These are phyloP conservation scores for Takifugu rubripes DNA, from an alignment of 2,797 vertebrate genomes.

Conservation along the genomic window DNA sequence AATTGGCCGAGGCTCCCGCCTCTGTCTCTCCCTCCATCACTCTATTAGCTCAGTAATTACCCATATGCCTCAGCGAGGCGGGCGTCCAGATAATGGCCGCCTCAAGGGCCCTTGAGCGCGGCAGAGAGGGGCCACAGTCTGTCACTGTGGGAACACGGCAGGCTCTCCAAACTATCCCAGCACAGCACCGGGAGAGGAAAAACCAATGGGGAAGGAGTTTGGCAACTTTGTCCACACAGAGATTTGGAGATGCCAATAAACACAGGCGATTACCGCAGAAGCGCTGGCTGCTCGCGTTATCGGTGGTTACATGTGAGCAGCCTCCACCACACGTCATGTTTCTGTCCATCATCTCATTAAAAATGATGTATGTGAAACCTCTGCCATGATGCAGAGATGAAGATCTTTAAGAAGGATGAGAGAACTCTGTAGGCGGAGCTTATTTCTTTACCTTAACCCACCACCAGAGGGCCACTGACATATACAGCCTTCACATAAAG, in stretches of 20 bases:
- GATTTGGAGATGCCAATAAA: slow-evolving; percentile 26
- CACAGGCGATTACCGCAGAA: too few species aligned
- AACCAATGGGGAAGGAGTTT: slow-evolving; percentile 82
- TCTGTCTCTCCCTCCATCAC: slow-evolving; percentile 99
- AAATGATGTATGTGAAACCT: too few species aligned
- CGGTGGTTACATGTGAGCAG: too few species aligned
- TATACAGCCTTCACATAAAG: too few species aligned
- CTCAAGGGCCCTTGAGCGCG: slow-evolving; percentile 99
- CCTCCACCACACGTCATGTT: too few species aligned
- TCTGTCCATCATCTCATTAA: too few species aligned
- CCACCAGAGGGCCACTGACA: too few species aligned
- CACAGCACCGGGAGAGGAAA: slow-evolving; percentile 77
- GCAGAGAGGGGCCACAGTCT: slow-evolving; percentile 90
- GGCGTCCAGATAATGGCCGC: slow-evolving; percentile 99
- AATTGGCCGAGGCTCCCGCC: slow-evolving; percentile 99
- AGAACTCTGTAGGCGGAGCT: too few species aligned
- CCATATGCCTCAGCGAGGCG: slow-evolving; percentile 99
- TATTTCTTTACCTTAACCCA: too few species aligned
- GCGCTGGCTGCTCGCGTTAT: too few species aligned
- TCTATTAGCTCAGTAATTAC: slow-evolving; percentile 99
- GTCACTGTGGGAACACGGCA: slow-evolving; percentile 73
- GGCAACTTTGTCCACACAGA: slow-evolving; percentile 72
- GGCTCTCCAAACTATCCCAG: slow-evolving; percentile 89
- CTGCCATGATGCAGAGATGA: too few species aligned
- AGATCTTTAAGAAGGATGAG: too few species aligned